Evolutionary conservation across 2,113 vertebrate species (phyloP), one percentile per base, ranked within the genome.

Genomic region (Hippocampus abdominalis): DNA sequence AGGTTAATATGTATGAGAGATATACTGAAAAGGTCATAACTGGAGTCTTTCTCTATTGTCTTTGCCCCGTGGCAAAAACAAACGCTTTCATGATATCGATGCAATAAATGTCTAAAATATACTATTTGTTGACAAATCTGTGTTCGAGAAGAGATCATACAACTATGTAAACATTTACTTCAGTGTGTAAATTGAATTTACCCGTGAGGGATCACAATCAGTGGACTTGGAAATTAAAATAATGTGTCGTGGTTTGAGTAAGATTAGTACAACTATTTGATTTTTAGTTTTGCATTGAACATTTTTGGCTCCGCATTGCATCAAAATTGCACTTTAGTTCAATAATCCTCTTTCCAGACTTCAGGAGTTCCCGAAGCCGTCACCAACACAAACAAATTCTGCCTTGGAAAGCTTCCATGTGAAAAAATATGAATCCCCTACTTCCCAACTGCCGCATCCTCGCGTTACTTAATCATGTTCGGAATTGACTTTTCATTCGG

Each of bases 1-100:
- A 88, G 85, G 89, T 89, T 90, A 86, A 87, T 87, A 81, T 84
- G 75, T 80, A 86, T 80, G 78, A 75, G 62, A 76, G 78, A 87
- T 81, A 71, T 74, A 84, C 82, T 83, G 82, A 78, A 86, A 87
- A 85, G 87, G 86, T 87, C 87, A 85, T 70, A 77, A 78, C 73
- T 66, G 61, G 63, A 66, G 65, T 23, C 13, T 75, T 56, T 59
- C 72, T 68, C 66, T n/a, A 29, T 64, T 69, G 62, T 70, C 51
- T 74, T 62, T 72, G 39, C 44, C 36, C 21, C 68, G 32, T 69
- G 39, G 36, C 71, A 74, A 75, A 74, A 78, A 70, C 73, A 40
- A 13, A 68, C 25, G 61, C 46, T 79, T 68, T 83, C 82, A 81
- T 18, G 15, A 46, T 9, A 46, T 16, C 8, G 18, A 44, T 16